Conservation (phyloP, 2,888 invertebrate species). For the Ectobius pallidus region DNA sequence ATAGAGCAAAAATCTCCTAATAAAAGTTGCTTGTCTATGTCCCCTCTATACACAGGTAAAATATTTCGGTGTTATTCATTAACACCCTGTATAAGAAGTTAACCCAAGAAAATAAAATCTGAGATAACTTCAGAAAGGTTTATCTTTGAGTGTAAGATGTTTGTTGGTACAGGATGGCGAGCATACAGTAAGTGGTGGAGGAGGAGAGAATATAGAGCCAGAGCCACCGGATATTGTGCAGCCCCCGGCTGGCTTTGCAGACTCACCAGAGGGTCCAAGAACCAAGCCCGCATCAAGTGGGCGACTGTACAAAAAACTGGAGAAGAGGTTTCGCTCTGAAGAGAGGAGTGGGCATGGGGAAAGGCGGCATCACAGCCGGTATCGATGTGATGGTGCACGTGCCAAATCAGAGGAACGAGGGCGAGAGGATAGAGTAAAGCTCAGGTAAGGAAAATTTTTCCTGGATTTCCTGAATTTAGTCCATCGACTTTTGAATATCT, state of each 20-base stretch:
- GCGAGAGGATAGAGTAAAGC: conserved; percentile 57
- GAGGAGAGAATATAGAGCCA: conserved; percentile 4
- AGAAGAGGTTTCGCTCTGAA: conserved; percentile 79
- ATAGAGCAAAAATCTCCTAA: no score
- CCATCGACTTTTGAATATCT: no score
- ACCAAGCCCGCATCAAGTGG: conserved; percentile 44
- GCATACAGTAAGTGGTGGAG: no score
- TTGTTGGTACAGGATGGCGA: conserved; percentile 27
- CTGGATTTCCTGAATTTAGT: no score
- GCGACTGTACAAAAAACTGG: conserved; percentile 75
- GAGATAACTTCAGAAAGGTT: no score
- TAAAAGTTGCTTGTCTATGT: no score
- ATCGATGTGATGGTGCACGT: conserved; percentile 71
- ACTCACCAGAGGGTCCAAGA: conserved; percentile 70
- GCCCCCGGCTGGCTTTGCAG: conserved; percentile 88
- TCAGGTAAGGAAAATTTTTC: no score
- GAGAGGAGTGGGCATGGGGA: conserved; percentile 67
- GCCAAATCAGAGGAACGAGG: conserved; percentile 84
- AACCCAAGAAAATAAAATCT: no score
- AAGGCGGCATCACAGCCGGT: conserved; percentile 67
- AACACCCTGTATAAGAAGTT: no score
- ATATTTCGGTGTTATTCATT: no score
- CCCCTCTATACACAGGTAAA: no score
- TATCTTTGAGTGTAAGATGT: neutral
- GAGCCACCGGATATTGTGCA: conserved; percentile 72